These are phyloP conservation scores for Mus pahari DNA, from an alignment of 2,113 vertebrate genomes.

Conservation along the genomic window DNA sequence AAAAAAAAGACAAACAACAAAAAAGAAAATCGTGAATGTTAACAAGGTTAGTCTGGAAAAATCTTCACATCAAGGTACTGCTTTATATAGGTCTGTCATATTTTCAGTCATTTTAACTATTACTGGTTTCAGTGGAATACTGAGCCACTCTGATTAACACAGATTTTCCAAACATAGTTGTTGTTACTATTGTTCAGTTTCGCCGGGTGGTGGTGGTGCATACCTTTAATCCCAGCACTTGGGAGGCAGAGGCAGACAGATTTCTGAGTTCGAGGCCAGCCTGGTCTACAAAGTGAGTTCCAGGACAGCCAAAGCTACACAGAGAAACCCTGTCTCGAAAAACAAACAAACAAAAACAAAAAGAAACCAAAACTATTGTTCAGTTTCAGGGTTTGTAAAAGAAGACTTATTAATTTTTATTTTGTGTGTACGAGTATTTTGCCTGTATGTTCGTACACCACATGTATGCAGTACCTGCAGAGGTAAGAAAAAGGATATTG, in stretches of 20 bases:
- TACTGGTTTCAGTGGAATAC: background rate
- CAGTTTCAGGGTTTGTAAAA: background rate
- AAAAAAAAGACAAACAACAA: background rate
- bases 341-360: too few relatives aligned
- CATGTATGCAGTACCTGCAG: background rate
- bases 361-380: too few relatives aligned
- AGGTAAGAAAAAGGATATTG: background rate
- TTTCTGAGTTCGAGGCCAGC: too few relatives aligned
- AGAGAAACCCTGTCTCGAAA: too few relatives aligned
- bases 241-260: too few relatives aligned
- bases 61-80: background rate
- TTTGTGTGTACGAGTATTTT: background rate
- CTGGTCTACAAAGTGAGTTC: too few relatives aligned
- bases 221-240: too few relatives aligned
- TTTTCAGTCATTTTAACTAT: background rate
- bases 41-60: background rate
- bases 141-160: background rate
- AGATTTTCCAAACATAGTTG: background rate
- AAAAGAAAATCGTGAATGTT: background rate
- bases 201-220: too few relatives aligned
- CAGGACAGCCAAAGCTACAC: too few relatives aligned
- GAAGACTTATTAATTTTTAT: background rate
- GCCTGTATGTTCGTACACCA: background rate
- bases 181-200: background rate
- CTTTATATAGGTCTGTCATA: background rate